phyloP scores from a whole-genome alignment of 2,888 invertebrate species.

The Andrena chrysosceles region DNA sequence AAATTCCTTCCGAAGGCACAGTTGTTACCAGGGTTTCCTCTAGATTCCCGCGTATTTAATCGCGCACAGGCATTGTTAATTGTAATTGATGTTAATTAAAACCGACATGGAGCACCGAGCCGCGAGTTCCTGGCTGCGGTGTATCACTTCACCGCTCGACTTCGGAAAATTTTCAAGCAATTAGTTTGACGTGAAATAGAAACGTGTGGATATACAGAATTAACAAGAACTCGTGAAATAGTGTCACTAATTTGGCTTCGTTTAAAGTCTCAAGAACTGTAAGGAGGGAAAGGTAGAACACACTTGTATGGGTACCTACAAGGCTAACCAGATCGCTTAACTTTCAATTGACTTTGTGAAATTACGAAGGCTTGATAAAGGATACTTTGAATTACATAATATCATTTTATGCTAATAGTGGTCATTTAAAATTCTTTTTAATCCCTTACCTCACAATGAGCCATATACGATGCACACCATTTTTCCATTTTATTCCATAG shows the following conservation, averaged over 20 bases:
- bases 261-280: no score
- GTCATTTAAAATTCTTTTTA: no score
- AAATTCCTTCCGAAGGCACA: background rate
- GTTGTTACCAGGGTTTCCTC: background rate
- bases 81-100: conserved; percentile 31
- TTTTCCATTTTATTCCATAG: no score
- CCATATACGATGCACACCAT: no score
- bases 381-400: no score
- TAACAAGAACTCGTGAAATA: background rate
- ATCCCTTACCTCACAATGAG: no score
- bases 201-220: background rate
- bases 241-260: background rate
- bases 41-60: conserved; percentile 10
- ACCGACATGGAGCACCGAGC: background rate
- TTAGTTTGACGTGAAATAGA: background rate
- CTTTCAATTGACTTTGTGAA: no score
- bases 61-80: conserved; percentile 17
- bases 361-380: no score
- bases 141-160: background rate
- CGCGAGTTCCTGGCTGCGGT: background rate
- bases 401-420: no score
- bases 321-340: no score
- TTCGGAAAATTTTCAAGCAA: background rate
- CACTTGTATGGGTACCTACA: no score
- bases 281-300: no score